A percentile compares a stretch with the other conserved stretches of the same genome.
These are phyloP conservation scores for Adoxophyes honmai DNA, from an alignment of 1,140 invertebrate genomes.

Conservation along the genomic window DNA sequence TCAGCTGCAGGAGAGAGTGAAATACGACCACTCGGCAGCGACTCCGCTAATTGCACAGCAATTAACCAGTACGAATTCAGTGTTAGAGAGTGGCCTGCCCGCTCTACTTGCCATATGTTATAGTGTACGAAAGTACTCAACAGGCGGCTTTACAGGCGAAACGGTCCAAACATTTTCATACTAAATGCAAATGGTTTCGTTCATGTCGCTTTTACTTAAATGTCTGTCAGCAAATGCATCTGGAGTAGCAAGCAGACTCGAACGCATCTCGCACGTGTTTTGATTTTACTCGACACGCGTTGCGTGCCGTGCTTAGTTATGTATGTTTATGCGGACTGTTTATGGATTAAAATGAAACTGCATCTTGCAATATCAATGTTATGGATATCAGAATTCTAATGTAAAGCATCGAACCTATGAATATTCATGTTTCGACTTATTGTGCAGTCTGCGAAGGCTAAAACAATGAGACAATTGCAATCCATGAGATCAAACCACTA, in stretches of 20 bases:
- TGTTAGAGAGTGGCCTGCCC: conserved; percentile 65
- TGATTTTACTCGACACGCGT: neutral
- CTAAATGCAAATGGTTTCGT: conserved; percentile 17
- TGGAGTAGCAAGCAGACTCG: neutral
- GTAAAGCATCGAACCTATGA: neutral
- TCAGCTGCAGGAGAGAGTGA: conserved; percentile 49
- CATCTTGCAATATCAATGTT: neutral
- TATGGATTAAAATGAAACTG: neutral
- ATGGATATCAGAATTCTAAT: conserved; percentile 5
- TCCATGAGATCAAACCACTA: conserved; percentile 5
- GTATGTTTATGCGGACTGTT: neutral
- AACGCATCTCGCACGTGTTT: neutral
- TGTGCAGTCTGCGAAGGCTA: neutral
- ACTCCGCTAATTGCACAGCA: conserved; percentile 57
- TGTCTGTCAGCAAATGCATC: conserved; percentile 23
- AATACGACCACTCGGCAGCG: conserved; percentile 40
- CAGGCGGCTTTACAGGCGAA: conserved; percentile 38
- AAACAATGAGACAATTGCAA: conserved; percentile 1
- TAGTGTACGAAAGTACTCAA: conserved; percentile 54
- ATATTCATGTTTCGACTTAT: neutral
- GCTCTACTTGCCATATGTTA: conserved; percentile 71
- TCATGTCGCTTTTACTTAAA: conserved; percentile 18
- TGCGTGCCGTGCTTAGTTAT: neutral
- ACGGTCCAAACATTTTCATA: conserved; percentile 26
- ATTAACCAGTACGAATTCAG: conserved; percentile 63